Base-by-base conservation (phyloP, 2,113 vertebrate genomes). In the Zosterops hypoxanthus region DNA sequence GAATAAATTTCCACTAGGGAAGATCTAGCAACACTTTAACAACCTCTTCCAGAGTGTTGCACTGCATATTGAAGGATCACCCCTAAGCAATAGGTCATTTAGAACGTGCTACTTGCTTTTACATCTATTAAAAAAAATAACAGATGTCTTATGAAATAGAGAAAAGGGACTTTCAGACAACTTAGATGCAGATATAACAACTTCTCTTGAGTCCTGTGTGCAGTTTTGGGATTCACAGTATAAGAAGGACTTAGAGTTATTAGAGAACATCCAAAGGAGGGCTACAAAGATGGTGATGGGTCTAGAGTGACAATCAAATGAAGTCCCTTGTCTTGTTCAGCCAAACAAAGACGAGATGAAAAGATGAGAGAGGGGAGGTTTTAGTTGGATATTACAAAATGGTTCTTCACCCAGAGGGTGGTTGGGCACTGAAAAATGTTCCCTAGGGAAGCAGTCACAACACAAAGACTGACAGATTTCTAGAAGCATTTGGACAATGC, bases 1-100 rank as follows among this genome's bases (percentile, higher is more conserved):
- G 86, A 96, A 96, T 96, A 95, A 96, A 95, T 86, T 83, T 97
- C 83, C 34, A 7, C 78, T n/a, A 93, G 70, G 61, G 95, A 60
- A 94, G 92, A 96, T 65, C 63, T 21, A 80, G 77, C 52, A 94
- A 28, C 42, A 65, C 68, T 97, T 89, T 82, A 78, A 94, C 84
- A 95, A 86, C 90, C 24, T 46, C 24, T 41, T 46, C 41, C 88
- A 59, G 70, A 82, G 86, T 3, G 4, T 5, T 72, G 25, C 20
- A 25, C n/a, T 92, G 36, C 59, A 44, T 41, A 71, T 46, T 86
- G 89, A 78, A 94, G 55, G 17, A 44, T 52, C 24, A 46, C 8
- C 18, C 59, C 90, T 81, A 41, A 93, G 55, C 86, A 91, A 64
- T 15, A 44, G 29, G 52, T 53, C 57, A 34, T 90, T 75, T 73